phyloP scores from a whole-genome alignment of 2,113 vertebrate genomes.

The Nesoenas mayeri region DNA sequence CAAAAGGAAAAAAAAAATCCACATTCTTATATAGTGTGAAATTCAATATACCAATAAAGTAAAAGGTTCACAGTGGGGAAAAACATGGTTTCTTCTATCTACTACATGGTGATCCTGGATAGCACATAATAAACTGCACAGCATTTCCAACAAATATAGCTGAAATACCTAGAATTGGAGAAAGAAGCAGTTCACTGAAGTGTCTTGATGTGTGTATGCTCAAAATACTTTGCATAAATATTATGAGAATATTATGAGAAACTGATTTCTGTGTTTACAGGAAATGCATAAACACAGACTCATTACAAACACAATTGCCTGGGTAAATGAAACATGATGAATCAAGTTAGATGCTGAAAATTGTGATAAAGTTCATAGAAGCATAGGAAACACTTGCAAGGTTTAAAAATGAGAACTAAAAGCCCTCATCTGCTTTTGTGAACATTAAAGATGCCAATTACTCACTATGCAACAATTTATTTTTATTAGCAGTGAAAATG shows the following conservation, averaged over 20 bases:
- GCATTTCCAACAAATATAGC: background rate
- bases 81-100: background rate
- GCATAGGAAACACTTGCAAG: constrained; percentile 1
- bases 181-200: background rate
- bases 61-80: background rate
- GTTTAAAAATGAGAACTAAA: background rate
- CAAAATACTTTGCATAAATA: constrained; percentile 12
- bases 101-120: background rate
- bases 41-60: background rate
- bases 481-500: background rate
- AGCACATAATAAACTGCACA: background rate
- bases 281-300: constrained; percentile 18
- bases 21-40: background rate
- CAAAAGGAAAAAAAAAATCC: background rate
- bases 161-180: background rate
- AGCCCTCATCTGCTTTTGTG: background rate
- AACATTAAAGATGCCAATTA: background rate
- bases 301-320: constrained; percentile 24
- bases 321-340: constrained; percentile 24
- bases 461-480: background rate
- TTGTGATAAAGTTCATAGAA: background rate
- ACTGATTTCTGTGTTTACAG: constrained; percentile 1
- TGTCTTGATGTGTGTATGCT: background rate
- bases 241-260: background rate
- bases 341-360: background rate